These are phyloP conservation scores for Ranitomeya variabilis DNA, from an alignment of 2,113 vertebrate species.

Conservation along the genomic window DNA sequence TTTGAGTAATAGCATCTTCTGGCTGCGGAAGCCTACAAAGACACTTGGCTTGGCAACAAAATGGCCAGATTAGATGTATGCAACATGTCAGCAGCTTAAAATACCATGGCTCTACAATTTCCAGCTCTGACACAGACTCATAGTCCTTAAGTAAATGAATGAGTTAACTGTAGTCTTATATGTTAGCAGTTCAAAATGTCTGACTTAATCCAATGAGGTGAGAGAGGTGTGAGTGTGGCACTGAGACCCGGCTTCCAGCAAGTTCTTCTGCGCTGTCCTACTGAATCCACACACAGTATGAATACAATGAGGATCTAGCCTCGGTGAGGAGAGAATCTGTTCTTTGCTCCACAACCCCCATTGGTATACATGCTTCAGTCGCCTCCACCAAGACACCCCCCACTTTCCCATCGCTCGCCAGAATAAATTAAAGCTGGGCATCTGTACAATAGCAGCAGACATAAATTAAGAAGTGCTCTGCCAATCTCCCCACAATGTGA, in stretches of 20 bases:
- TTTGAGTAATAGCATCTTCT: background rate
- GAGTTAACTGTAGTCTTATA: slow-evolving; percentile 34
- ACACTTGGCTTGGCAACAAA: background rate
- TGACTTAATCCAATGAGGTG: slow-evolving; percentile 46
- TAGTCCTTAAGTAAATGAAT: slow-evolving; percentile 18
- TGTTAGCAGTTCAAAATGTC: slow-evolving; percentile 35
- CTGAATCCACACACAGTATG: slow-evolving; percentile 24
- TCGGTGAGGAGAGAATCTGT: slow-evolving; percentile 52
- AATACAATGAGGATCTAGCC: slow-evolving; percentile 47
- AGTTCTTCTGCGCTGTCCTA: slow-evolving; percentile 20
- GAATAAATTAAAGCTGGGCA: slow-evolving; percentile 56
- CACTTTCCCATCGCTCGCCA: slow-evolving; percentile 33
- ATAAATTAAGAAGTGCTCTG: slow-evolving; percentile 64
- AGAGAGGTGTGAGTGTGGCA: slow-evolving; percentile 39
- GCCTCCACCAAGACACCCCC: slow-evolving; percentile 41
- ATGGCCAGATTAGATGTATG: background rate
- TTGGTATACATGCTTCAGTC: slow-evolving; percentile 40
- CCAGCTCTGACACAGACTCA: background rate
- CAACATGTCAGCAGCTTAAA: background rate
- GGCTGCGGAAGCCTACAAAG: background rate
- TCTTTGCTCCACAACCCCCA: slow-evolving; percentile 37
- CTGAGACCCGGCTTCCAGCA: slow-evolving; percentile 12
- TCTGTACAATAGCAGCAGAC: slow-evolving; percentile 51
- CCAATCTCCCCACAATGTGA: slow-evolving; percentile 65
- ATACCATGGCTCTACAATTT: background rate